Conservation (phyloP, 1,140 invertebrate species). For the Stegodyphus mimosarum region DNA sequence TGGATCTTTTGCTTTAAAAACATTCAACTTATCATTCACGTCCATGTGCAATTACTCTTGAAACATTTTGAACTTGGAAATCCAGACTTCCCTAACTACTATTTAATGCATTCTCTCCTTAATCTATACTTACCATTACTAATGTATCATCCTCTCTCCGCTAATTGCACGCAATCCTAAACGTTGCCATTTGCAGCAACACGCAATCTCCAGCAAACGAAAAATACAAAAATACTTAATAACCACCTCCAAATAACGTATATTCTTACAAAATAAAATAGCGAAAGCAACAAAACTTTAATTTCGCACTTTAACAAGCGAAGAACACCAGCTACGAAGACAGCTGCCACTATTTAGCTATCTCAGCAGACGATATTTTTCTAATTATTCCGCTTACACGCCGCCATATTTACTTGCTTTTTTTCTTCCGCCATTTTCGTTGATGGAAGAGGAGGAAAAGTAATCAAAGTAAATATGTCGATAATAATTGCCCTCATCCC, state of each 20-base stretch:
- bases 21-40: not conserved
- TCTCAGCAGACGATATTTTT: slow-evolving; percentile 52
- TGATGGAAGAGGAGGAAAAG: slow-evolving; percentile 49
- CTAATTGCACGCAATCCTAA: not conserved
- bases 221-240: slow-evolving; percentile 32
- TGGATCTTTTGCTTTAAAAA: not conserved
- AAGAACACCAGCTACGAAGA: slow-evolving; percentile 49
- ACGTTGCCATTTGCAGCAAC: not conserved
- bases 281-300: slow-evolving; percentile 30
- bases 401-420: slow-evolving; percentile 29
- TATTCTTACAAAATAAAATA: slow-evolving; percentile 8
- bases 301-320: slow-evolving; percentile 52
- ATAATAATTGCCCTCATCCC: slow-evolving; percentile 48
- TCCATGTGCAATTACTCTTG: no score
- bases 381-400: slow-evolving; percentile 45
- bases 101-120: no score
- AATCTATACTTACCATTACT: not conserved
- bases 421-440: slow-evolving; percentile 1
- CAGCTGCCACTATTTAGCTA: slow-evolving; percentile 60
- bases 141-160: not conserved
- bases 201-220: not conserved
- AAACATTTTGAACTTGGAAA: no score
- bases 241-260: slow-evolving; percentile 17
- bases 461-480: slow-evolving; percentile 53
- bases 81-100: no score